Evolutionary conservation across 2,797 vertebrate species (phyloP).

Genomic region (Chaetophractus vellerosus): DNA sequence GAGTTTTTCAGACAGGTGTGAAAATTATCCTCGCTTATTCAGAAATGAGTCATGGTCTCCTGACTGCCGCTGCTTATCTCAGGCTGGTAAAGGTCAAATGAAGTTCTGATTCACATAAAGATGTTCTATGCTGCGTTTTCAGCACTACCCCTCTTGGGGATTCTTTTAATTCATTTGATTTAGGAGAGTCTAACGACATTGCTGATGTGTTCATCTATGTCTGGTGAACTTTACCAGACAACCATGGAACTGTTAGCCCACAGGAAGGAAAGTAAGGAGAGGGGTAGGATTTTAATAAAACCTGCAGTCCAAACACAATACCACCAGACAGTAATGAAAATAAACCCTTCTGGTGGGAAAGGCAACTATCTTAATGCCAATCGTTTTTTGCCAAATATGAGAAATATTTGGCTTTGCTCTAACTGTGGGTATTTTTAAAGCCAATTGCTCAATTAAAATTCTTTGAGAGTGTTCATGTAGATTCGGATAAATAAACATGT

Average conservation of each 20-base stretch:
- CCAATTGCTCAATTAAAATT: neutral
- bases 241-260: neutral
- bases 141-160: neutral
- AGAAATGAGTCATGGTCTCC: conserved; percentile 66
- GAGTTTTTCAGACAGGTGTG: conserved; percentile 20
- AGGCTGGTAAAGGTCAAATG: conserved; percentile 3
- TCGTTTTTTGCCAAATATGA: neutral
- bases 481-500: neutral
- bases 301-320: neutral
- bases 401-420: neutral
- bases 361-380: neutral
- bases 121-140: neutral
- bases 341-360: neutral
- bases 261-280: neutral
- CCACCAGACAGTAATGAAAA: neutral
- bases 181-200: neutral
- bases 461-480: neutral
- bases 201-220: neutral
- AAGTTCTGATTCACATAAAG: conserved; percentile 37
- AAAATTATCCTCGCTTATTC: conserved; percentile 51
- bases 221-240: neutral
- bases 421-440: neutral
- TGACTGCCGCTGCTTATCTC: neutral
- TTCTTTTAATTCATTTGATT: neutral
- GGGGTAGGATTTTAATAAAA: neutral